A percentile compares a stretch with the other conserved stretches of the same genome.
These are phyloP conservation scores for Sitophilus oryzae DNA, from an alignment of 1,140 invertebrate genomes.

Conservation along the genomic window DNA sequence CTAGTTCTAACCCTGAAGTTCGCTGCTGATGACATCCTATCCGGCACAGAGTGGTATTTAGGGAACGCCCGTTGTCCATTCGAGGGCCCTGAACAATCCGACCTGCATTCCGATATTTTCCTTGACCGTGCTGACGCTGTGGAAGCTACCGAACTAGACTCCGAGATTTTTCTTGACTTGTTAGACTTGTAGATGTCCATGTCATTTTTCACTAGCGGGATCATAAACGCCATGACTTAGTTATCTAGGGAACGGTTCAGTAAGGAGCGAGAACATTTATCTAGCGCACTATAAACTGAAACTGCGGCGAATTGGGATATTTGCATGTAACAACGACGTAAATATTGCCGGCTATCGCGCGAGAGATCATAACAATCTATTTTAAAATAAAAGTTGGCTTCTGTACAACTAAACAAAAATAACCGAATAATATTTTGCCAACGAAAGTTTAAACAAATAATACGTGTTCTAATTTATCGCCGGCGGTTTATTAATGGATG, in stretches of 20 bases:
- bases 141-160: constrained; percentile 50
- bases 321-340: background rate
- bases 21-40: constrained; percentile 50
- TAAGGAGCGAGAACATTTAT: background rate
- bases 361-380: background rate
- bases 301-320: background rate
- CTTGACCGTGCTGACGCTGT: constrained; percentile 57
- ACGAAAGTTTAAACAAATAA: background rate
- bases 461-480: background rate
- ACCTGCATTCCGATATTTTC: constrained; percentile 76
- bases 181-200: constrained; percentile 86
- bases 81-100: constrained; percentile 62
- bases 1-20: constrained; percentile 40
- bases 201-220: constrained; percentile 87
- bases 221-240: constrained; percentile 79
- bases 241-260: background rate
- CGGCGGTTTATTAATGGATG: no score
- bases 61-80: constrained; percentile 55
- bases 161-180: constrained; percentile 64
- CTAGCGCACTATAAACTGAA: background rate
- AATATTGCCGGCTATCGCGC: no score
- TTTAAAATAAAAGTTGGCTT: background rate
- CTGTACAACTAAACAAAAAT: background rate
- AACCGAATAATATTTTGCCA: background rate
- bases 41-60: constrained; percentile 59